A percentile compares a stretch with the other conserved stretches of the same genome.
phyloP scores from a whole-genome alignment of 2,888 invertebrate genomes.

The Anorthoa munda region DNA sequence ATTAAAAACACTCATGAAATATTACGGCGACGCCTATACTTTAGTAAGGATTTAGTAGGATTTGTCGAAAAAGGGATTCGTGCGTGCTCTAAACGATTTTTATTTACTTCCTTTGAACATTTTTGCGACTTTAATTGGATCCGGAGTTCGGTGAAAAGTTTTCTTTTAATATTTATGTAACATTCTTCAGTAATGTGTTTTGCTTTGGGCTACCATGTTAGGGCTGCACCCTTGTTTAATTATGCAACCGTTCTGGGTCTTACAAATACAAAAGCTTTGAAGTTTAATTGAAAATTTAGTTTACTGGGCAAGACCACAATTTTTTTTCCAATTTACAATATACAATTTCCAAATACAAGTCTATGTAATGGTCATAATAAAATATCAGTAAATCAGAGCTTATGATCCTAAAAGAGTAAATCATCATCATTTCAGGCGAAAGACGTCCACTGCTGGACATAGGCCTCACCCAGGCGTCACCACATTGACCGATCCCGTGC shows the following conservation, averaged over 20 bases:
- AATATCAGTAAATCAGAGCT: no score
- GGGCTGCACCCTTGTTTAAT: slow-evolving; percentile 9
- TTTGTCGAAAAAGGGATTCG: slow-evolving; percentile 52
- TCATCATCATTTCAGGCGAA: no score
- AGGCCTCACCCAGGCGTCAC: no score
- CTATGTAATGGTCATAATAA: no score
- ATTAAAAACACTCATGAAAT: slow-evolving; percentile 67
- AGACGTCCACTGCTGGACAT: no score
- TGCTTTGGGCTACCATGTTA: slow-evolving; percentile 17
- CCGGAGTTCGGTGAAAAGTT: slow-evolving; percentile 26
- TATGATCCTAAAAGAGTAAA: no score
- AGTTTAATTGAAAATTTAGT: no score
- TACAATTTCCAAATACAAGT: no score
- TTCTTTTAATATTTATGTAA: slow-evolving; percentile 33
- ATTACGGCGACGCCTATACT: slow-evolving; percentile 56
- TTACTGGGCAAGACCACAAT: no score
- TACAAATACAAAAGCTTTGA: background rate
- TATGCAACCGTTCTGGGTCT: background rate
- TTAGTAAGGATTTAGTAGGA: slow-evolving; percentile 58
- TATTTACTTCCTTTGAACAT: slow-evolving; percentile 58
- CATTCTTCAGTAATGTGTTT: slow-evolving; percentile 20
- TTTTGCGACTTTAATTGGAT: slow-evolving; percentile 56
- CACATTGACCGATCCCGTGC: no score
- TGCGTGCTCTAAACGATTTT: slow-evolving; percentile 60
- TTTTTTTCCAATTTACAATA: no score